Conservation (phyloP, 1,140 invertebrate species). For the Matsumurasca onukii region DNA sequence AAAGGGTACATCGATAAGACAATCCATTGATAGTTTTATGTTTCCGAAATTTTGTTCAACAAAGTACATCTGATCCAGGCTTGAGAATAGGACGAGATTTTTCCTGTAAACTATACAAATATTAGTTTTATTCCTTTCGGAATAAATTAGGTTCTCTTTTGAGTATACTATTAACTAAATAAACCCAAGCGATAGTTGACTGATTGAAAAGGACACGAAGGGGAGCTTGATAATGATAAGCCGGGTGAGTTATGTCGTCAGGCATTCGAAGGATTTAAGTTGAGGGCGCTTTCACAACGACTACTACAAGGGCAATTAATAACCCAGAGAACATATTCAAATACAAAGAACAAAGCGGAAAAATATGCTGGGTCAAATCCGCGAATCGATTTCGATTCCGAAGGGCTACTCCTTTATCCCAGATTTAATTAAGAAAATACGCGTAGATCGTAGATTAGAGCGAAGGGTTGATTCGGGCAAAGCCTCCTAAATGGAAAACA, state of each 20-base stretch:
- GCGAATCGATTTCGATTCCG: neutral
- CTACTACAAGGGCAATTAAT: neutral
- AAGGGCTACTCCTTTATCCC: constrained; percentile 12
- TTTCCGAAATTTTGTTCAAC: too few species aligned
- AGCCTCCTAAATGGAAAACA: constrained; percentile 24
- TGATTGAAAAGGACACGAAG: too few species aligned
- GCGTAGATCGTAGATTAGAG: constrained; percentile 16
- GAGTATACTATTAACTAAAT: too few species aligned
- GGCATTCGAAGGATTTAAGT: neutral
- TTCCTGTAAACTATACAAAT: too few species aligned
- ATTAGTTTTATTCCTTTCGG: too few species aligned
- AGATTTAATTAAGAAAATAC: constrained; percentile 18
- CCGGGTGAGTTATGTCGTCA: constrained; percentile 1
- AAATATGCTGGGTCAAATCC: neutral
- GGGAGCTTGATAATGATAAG: constrained; percentile 1
- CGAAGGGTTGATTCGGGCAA: neutral
- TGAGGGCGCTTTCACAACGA: too few species aligned
- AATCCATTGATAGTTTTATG: too few species aligned
- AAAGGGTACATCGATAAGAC: too few species aligned
- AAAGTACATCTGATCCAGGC: too few species aligned
- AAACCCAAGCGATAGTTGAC: too few species aligned
- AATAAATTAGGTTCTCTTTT: too few species aligned
- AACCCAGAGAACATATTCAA: constrained; percentile 5
- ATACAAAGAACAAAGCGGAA: neutral
- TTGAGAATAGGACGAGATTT: too few species aligned